Percentiles rank a stretch among this genome's conserved stretches.
Conservation (phyloP, 2,113 vertebrate species). For the Pardalotus punctatus region DNA sequence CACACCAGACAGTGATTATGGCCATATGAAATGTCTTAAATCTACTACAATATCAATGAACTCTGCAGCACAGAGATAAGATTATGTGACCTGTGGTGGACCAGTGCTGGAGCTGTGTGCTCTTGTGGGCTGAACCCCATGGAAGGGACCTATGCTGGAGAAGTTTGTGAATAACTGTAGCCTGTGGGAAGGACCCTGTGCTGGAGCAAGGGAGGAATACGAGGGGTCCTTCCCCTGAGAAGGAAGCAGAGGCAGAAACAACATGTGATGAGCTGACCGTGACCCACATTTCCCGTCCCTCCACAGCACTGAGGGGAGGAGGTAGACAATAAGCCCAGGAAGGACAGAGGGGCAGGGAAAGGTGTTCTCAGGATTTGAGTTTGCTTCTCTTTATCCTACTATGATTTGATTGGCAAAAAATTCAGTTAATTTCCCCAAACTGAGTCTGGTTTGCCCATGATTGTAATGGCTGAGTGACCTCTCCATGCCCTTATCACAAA, state of each 20-base stretch:
- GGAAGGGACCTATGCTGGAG: not conserved
- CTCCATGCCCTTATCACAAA: not conserved
- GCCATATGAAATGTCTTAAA: not conserved
- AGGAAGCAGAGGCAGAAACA: not conserved
- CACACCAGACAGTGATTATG: not conserved
- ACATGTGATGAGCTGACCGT: rapidly evolving
- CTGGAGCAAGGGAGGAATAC: not conserved
- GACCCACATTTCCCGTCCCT: rapidly evolving
- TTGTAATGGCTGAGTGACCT: not conserved
- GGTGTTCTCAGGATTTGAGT: not conserved
- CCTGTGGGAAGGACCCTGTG: not conserved
- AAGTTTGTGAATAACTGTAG: not conserved
- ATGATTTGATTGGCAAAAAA: not conserved
- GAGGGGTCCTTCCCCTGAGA: not conserved
- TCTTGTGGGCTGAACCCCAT: not conserved
- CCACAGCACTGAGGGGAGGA: not conserved
- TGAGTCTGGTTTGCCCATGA: not conserved
- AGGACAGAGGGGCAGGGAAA: not conserved
- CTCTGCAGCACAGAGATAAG: not conserved
- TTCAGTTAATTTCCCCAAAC: rapidly evolving
- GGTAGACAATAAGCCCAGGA: not conserved
- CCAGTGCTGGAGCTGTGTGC: not conserved
- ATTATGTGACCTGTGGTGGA: not conserved
- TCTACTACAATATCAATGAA: not conserved
- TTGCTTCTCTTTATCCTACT: not conserved